These are phyloP conservation scores for Camelus dromedarius DNA, from an alignment of 2,113 vertebrate genomes.

Conservation along the genomic window DNA sequence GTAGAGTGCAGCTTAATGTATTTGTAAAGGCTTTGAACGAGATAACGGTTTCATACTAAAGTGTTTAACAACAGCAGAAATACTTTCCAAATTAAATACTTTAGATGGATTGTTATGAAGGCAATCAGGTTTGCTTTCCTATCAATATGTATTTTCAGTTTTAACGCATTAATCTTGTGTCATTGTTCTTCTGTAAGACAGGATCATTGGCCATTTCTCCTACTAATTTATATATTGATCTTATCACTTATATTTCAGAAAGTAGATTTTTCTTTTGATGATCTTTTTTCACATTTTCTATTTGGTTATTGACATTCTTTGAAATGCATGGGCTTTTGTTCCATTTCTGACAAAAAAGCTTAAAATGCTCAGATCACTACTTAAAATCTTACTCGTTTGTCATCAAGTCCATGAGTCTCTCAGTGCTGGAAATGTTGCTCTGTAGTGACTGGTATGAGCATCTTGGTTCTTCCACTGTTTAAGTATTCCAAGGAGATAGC, in stretches of 20 bases:
- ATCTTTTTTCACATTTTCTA: neutral
- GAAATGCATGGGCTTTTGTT: neutral
- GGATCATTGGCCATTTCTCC: neutral
- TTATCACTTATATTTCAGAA: slow-evolving; percentile 1
- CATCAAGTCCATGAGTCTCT: neutral
- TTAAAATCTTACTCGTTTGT: neutral
- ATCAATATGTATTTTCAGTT: neutral
- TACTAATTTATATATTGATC: neutral
- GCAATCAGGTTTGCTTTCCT: neutral
- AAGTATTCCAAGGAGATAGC: too few relatives aligned
- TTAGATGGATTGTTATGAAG: neutral
- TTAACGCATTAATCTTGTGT: neutral
- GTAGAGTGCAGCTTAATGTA: neutral
- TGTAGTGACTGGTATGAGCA: neutral
- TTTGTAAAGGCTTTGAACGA: neutral
- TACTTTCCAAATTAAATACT: neutral
- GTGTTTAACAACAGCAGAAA: neutral
- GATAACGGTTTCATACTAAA: neutral
- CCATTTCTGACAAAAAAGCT: neutral
- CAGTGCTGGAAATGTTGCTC: neutral
- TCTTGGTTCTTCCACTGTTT: neutral
- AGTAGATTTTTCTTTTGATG: neutral
- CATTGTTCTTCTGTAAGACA: neutral
- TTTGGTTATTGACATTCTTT: neutral
- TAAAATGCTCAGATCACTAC: neutral